Evolutionary conservation across 2,797 vertebrate species (phyloP).

Genomic region (Tadarida brasiliensis): DNA sequence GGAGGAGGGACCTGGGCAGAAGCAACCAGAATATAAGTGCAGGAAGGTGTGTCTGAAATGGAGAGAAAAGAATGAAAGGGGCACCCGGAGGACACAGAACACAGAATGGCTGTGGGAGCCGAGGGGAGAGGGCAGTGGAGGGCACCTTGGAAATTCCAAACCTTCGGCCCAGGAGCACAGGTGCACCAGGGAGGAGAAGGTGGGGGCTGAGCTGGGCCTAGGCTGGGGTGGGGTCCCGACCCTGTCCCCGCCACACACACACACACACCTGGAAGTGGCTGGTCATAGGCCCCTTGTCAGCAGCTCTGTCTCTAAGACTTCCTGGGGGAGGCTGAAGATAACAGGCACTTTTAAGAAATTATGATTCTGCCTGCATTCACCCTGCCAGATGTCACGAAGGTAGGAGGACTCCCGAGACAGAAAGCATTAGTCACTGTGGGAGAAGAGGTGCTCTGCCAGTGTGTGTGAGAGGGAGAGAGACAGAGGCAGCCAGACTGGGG

Average conservation of each 20-base stretch:
- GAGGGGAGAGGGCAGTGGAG: neutral
- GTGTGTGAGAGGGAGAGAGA: neutral
- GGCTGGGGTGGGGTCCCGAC: neutral
- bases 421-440: slow-evolving; percentile 37
- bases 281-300: neutral
- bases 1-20: neutral
- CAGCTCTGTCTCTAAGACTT: neutral
- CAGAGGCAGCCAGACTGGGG: neutral
- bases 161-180: neutral
- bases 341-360: neutral
- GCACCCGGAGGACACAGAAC: neutral
- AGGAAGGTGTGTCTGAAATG: neutral
- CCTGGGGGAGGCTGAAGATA: neutral
- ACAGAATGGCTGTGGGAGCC: neutral
- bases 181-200: neutral
- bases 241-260: neutral
- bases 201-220: neutral
- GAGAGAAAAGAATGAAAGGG: neutral
- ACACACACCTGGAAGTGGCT: neutral
- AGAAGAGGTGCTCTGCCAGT: neutral
- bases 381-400: neutral
- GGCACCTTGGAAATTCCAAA: neutral
- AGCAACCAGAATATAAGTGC: neutral
- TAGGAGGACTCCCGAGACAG: slow-evolving; percentile 35
- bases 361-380: neutral